These are phyloP conservation scores for Gastrophryne carolinensis DNA, from an alignment of 2,797 vertebrate genomes.

Conservation along the genomic window DNA sequence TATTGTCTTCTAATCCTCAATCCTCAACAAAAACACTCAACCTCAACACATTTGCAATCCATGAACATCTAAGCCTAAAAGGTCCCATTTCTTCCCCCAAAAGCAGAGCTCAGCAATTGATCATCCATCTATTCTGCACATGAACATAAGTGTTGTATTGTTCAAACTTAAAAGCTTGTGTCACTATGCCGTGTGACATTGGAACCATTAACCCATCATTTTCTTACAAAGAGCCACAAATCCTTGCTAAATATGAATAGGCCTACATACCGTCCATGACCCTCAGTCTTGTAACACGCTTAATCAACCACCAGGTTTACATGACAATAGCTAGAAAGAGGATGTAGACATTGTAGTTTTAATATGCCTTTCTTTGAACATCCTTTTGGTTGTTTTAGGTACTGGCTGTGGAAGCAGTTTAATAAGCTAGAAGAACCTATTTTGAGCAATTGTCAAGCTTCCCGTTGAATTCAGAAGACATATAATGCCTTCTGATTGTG, in stretches of 20 bases:
- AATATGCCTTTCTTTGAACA: neutral
- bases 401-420: neutral
- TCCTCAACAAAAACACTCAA: neutral
- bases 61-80: neutral
- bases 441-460: conserved; percentile 31
- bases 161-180: neutral
- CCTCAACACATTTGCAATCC: neutral
- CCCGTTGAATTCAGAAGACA: conserved; percentile 28
- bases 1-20: neutral
- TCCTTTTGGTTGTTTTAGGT: neutral
- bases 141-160: neutral
- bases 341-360: neutral
- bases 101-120: neutral
- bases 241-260: neutral
- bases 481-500: conserved; percentile 42
- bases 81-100: neutral
- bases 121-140: neutral
- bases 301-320: neutral
- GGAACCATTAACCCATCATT: neutral
- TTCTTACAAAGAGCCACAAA: neutral
- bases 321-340: conserved; percentile 9
- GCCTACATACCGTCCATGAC: neutral
- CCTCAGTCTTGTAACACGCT: neutral
- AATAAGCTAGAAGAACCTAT: conserved; percentile 17
- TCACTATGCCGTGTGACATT: too few species aligned